Conservation (phyloP, 2,113 vertebrate species). For the Apodemus speciosus region DNA sequence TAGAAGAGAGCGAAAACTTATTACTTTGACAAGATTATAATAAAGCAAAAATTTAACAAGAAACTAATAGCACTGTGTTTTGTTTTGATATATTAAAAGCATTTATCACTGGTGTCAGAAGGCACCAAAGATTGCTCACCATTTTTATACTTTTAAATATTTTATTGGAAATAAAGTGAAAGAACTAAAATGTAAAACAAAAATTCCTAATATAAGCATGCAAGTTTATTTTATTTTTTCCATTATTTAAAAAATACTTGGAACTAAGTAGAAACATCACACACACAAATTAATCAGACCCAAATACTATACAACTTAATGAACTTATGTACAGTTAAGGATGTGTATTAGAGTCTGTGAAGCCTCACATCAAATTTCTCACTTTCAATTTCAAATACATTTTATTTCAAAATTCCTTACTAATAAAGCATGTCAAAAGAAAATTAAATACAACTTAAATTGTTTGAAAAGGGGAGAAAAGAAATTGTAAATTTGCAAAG, state of each 20-base stretch:
- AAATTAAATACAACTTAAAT: not conserved
- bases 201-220: not conserved
- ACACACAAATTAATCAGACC: not conserved
- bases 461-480: not conserved
- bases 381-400: not conserved
- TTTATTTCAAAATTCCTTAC: not conserved
- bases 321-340: not conserved
- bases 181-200: conserved; percentile 35
- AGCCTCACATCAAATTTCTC: not conserved
- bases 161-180: not conserved
- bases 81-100: not conserved
- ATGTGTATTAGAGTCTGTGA: not conserved
- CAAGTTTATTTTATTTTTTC: not conserved
- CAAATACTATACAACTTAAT: not conserved
- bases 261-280: not conserved
- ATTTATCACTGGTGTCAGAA: not conserved
- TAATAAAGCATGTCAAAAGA: no score
- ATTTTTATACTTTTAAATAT: conserved; percentile 10
- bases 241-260: not conserved
- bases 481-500: not conserved
- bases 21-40: conserved; percentile 10
- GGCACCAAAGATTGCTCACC: not conserved
- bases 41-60: not conserved
- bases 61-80: not conserved
- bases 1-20: not conserved